These are phyloP conservation scores for Harpalus rubripes DNA, from an alignment of 2,888 invertebrate species.

Conservation along the genomic window DNA sequence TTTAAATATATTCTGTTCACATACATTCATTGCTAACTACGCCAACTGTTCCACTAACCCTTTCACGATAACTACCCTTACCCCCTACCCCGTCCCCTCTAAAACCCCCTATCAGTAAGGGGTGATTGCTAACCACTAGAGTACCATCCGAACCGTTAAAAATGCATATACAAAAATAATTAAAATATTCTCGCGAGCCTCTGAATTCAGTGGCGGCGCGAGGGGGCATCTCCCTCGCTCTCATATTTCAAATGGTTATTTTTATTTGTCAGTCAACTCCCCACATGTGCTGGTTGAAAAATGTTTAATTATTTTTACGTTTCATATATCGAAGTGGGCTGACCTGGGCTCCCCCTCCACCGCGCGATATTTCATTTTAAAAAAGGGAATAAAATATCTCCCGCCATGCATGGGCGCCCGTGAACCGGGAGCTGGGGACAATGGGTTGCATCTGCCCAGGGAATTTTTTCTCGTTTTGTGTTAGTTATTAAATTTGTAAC, in stretches of 20 bases:
- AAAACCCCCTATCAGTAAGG: neutral
- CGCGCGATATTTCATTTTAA: conserved; percentile 63
- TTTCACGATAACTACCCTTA: conserved; percentile 15
- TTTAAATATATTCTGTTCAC: neutral
- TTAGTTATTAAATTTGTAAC: conserved; percentile 33
- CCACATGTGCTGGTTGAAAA: conserved; percentile 76
- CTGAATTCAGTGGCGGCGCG: conserved; percentile 8
- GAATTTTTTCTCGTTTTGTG: conserved; percentile 25
- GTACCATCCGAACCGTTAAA: conserved; percentile 52
- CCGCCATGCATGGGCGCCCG: conserved; percentile 59
- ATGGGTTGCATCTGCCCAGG: conserved; percentile 2
- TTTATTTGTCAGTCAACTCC: conserved; percentile 79
- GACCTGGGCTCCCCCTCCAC: conserved; percentile 8
- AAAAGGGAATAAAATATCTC: conserved; percentile 66
- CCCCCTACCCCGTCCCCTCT: conserved; percentile 4
- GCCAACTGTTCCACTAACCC: conserved; percentile 14
- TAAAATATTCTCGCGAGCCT: conserved; percentile 59
- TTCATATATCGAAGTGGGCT: conserved; percentile 77
- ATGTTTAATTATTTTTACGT: conserved; percentile 79
- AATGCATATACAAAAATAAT: conserved; percentile 66
- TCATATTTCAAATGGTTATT: conserved; percentile 79
- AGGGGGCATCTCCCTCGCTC: conserved; percentile 66
- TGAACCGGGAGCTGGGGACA: neutral
- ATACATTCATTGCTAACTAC: neutral
- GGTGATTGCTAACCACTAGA: conserved; percentile 4